phyloP scores from a whole-genome alignment of 2,113 vertebrate genomes.

The Colius striatus region DNA sequence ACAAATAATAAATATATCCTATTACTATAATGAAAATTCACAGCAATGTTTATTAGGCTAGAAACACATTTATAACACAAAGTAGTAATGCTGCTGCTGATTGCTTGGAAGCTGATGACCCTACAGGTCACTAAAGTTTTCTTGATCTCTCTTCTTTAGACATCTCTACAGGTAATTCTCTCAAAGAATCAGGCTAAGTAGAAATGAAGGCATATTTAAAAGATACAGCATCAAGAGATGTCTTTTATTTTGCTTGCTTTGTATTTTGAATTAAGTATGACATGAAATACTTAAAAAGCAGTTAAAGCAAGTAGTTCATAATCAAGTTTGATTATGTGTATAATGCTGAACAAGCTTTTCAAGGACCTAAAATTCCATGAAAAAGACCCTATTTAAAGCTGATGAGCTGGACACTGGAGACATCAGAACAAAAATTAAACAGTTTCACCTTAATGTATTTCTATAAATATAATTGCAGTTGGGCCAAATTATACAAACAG shows the following conservation, averaged over 20 bases:
- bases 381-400: not conserved
- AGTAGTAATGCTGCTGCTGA: not conserved
- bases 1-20: too few species aligned
- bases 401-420: not conserved
- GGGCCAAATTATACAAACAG: not conserved
- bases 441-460: not conserved
- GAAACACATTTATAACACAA: slow-evolving; percentile 22
- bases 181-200: not conserved
- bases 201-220: slow-evolving; percentile 6
- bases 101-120: not conserved
- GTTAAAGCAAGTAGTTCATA: not conserved
- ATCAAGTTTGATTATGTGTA: not conserved
- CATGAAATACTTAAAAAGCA: not conserved
- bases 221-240: not conserved
- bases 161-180: not conserved
- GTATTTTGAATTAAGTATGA: not conserved
- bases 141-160: slow-evolving; percentile 5
- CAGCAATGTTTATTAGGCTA: slow-evolving; percentile 14
- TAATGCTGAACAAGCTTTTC: not conserved
- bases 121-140: not conserved
- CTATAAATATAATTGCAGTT: not conserved
- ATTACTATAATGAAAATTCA: not conserved
- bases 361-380: not conserved
- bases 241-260: not conserved
- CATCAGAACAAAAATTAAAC: not conserved